Percentiles rank a stretch among this genome's conserved stretches.
These are phyloP conservation scores for Notocelia uddmanniana DNA, from an alignment of 2,888 invertebrate genomes.

Conservation along the genomic window DNA sequence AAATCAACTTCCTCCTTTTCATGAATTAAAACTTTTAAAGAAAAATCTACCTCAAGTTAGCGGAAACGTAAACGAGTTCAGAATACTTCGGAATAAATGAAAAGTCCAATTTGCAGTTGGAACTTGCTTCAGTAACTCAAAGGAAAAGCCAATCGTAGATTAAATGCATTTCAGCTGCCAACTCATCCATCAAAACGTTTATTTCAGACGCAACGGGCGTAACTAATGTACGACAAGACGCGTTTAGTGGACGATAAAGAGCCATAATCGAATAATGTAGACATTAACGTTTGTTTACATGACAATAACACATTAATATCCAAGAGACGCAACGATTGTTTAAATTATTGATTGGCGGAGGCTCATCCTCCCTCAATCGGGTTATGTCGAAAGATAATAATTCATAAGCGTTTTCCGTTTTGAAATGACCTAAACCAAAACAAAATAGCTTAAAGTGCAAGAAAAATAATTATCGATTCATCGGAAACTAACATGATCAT, in stretches of 20 bases:
- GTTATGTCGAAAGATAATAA: slow-evolving; percentile 9
- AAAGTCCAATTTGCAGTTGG: slow-evolving; percentile 25
- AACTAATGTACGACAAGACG: slow-evolving; percentile 60
- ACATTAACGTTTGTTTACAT: slow-evolving; percentile 78
- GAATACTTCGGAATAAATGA: slow-evolving; percentile 35
- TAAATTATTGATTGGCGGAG: slow-evolving; percentile 21
- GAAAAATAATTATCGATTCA: neutral
- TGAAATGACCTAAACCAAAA: neutral
- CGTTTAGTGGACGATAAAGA: slow-evolving; percentile 68
- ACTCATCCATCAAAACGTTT: slow-evolving; percentile 42
- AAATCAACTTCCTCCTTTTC: slow-evolving; percentile 26
- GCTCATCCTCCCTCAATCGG: neutral
- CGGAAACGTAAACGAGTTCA: slow-evolving; percentile 28
- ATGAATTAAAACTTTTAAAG: slow-evolving; percentile 31
- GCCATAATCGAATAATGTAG: slow-evolving; percentile 75
- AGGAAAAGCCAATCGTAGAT: slow-evolving; percentile 40
- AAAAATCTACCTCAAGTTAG: slow-evolving; percentile 33
- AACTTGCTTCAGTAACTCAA: slow-evolving; percentile 26
- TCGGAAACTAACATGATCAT: too few relatives aligned
- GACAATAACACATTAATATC: slow-evolving; percentile 79
- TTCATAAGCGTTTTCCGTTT: neutral
- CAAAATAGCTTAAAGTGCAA: neutral
- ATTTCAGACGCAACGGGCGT: slow-evolving; percentile 44
- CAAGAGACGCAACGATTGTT: slow-evolving; percentile 72
- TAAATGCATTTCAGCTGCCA: slow-evolving; percentile 42